These are phyloP conservation scores for Sarcophaga variegata DNA, from an alignment of 2,888 invertebrate species.

Conservation along the genomic window DNA sequence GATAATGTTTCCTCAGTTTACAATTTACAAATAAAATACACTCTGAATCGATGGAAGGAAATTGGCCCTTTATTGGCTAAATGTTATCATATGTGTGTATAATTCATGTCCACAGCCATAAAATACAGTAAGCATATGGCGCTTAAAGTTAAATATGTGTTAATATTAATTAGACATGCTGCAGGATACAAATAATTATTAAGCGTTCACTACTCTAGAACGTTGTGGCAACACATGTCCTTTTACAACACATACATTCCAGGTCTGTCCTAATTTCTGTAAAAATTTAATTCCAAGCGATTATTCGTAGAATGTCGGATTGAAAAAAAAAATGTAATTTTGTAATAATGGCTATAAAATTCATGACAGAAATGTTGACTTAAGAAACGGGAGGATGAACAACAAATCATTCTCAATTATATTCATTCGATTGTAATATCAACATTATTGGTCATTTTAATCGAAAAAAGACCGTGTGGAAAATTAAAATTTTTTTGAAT, in stretches of 20 bases:
- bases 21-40: too few species aligned
- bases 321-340: neutral
- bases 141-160: slow-evolving; percentile 31
- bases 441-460: slow-evolving; percentile 16
- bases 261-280: neutral
- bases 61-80: neutral
- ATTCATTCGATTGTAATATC: neutral
- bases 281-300: slow-evolving; percentile 9
- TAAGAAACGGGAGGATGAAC: neutral
- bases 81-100: slow-evolving; percentile 2
- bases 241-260: neutral
- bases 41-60: neutral
- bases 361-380: slow-evolving; percentile 29
- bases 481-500: neutral
- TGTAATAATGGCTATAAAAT: slow-evolving; percentile 30
- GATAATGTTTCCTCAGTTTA: too few species aligned
- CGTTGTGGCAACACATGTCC: neutral
- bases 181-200: slow-evolving; percentile 8
- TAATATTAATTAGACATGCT: slow-evolving; percentile 43
- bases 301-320: neutral
- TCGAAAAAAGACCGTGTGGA: neutral
- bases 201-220: neutral
- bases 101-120: slow-evolving; percentile 8
- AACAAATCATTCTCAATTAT: neutral
- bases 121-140: slow-evolving; percentile 48